Conservation (phyloP, 2,113 vertebrate genomes). For the Albula glossodonta region DNA sequence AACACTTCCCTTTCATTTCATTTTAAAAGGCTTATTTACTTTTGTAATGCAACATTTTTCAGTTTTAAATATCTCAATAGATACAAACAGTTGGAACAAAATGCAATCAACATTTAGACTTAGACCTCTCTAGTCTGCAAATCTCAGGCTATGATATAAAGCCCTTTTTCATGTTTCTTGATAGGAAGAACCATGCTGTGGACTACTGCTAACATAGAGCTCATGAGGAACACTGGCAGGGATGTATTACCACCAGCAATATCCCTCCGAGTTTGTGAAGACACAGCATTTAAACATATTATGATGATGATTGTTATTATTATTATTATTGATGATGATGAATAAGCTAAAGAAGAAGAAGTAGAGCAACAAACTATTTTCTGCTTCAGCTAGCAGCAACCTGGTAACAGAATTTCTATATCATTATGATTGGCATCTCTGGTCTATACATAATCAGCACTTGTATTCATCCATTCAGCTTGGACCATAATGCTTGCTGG, state of each 20-base stretch:
- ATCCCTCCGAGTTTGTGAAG: neutral
- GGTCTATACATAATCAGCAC: neutral
- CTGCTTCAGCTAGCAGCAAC: too few species aligned
- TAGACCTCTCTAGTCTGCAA: neutral
- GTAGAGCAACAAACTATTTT: too few species aligned
- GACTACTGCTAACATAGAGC: neutral
- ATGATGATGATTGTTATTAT: neutral
- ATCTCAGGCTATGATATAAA: neutral
- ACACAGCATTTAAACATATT: neutral
- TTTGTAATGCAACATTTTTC: neutral
- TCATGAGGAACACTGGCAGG: neutral
- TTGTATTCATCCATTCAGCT: neutral
- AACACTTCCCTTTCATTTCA: neutral
- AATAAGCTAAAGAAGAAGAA: too few species aligned
- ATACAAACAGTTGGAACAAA: neutral
- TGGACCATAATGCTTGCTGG: neutral
- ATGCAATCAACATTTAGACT: neutral
- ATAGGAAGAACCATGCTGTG: neutral
- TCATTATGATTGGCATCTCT: too few species aligned
- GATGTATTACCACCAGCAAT: neutral
- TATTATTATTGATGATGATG: neutral
- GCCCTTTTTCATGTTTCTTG: neutral
- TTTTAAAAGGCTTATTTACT: neutral
- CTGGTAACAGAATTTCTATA: too few species aligned
- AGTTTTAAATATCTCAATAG: neutral